phyloP scores from a whole-genome alignment of 2,113 vertebrate species.

The Leucopsar rothschildi region DNA sequence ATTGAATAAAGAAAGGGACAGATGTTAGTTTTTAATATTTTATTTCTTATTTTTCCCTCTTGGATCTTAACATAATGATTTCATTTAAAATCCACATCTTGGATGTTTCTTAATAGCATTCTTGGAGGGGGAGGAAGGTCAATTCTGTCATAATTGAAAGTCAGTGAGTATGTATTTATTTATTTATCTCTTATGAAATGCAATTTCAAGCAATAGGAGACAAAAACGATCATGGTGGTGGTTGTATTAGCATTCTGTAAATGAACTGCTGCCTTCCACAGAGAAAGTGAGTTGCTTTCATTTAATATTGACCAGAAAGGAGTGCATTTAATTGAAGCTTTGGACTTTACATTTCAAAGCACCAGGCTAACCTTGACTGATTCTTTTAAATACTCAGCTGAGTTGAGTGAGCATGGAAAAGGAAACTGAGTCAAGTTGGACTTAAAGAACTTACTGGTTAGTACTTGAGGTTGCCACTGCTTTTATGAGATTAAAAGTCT shows the following conservation, averaged over 20 bases:
- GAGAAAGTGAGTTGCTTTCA: not conserved
- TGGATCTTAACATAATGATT: slow-evolving; percentile 14
- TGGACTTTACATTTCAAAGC: not conserved
- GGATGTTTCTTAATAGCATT: not conserved
- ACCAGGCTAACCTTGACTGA: not conserved
- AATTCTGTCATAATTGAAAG: not conserved
- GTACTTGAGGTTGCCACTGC: not conserved
- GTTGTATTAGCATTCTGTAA: not conserved
- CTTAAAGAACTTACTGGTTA: not conserved
- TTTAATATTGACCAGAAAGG: not conserved
- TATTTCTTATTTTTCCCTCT: slow-evolving; percentile 2
- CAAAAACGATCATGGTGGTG: not conserved
- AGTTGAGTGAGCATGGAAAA: not conserved
- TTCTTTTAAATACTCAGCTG: not conserved
- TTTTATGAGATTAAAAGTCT: not conserved
- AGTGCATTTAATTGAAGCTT: not conserved
- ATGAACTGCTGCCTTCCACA: not conserved
- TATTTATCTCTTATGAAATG: not conserved
- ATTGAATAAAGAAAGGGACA: slow-evolving; percentile 34
- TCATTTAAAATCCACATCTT: not conserved
- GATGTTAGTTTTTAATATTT: slow-evolving; percentile 22
- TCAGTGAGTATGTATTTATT: not conserved
- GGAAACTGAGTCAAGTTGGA: not conserved
- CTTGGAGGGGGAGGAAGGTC: not conserved
- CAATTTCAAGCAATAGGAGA: not conserved